Evolutionary conservation across 2,888 invertebrate genomes (phyloP), one percentile per base, ranked within the genome.

Genomic region (Cecidostiba fungosa): DNA sequence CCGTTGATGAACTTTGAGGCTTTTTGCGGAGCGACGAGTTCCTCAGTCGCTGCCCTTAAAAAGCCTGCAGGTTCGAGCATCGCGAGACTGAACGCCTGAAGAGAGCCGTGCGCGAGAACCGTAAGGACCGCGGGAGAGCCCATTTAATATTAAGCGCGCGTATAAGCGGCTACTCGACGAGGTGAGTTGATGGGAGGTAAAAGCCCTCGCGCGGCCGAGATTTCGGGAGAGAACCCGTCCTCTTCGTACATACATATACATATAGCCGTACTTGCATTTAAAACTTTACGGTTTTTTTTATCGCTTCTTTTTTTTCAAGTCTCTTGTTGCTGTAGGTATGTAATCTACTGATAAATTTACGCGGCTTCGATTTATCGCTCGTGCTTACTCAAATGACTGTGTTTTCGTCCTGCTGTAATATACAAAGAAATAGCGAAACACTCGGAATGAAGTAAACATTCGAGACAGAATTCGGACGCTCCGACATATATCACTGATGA

Each of bases 121-220:
- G 62, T 62, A 62, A 62, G 62, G 62, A 62, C 26, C 72, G 72
- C 72, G 72, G 29, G 16, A 19, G 36, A 39, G 73, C 73, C 73
- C 39, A 23, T 73, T 73, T 73, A 73, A 73, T 73, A 73, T 73
- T 73, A 73, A 73, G 73, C 73, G 23, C 73, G 73, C 73, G 73
- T 73, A 69, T 16, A 59, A 23, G 62, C 26, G 26, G 54, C 54
- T n/a, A n/a, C n/a, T 54, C 36, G 36, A 70, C 29, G 32, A 70
- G 32, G 36, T 54, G 19, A 26, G 62, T 62, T 26, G 26, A 62
- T 62, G 62, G 26, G 26, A 62, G 62, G 62, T 62, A 62, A 62
- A 62, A 62, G 62, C 62, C 62, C 36, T 36, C 32, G 19, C 19
- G 32, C 32, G 32, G n/a, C 19, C 32, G 32, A 36, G 32, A 70